Evolutionary conservation across 2,113 vertebrate genomes (phyloP).

Genomic region (Aythya baeri): DNA sequence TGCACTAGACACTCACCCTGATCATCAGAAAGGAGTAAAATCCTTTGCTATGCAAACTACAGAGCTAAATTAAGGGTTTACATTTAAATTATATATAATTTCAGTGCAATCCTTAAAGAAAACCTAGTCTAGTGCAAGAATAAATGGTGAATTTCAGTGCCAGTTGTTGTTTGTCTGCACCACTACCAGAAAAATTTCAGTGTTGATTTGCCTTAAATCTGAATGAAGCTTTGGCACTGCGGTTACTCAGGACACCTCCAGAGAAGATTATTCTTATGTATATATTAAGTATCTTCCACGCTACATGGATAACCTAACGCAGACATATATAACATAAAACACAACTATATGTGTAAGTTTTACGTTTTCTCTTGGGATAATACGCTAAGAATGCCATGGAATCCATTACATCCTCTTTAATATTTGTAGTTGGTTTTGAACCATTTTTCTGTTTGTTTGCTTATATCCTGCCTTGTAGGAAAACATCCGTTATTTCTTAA

Average conservation of each 20-base stretch:
- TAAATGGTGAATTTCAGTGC: background rate
- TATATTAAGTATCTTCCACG: background rate
- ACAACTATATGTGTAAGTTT: background rate
- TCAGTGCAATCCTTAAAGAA: background rate
- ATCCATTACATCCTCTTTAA: conserved; percentile 47
- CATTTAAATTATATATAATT: background rate
- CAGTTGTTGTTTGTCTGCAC: background rate
- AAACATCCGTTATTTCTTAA: conserved; percentile 50
- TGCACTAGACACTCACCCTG: background rate
- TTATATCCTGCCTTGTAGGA: conserved; percentile 42
- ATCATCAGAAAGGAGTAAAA: background rate
- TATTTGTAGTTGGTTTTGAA: conserved; percentile 28
- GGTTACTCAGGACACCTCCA: background rate
- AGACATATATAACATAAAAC: background rate
- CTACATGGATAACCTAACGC: background rate
- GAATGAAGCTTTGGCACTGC: background rate
- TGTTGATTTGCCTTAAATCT: background rate
- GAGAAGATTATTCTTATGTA: background rate
- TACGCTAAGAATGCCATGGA: background rate
- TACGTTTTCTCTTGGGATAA: conserved; percentile 18
- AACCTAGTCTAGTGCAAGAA: background rate
- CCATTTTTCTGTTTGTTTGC: conserved; percentile 54
- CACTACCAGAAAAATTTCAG: background rate
- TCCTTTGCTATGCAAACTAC: background rate
- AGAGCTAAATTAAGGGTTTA: background rate